These are phyloP conservation scores for Ylistrum balloti DNA, from an alignment of 1,140 invertebrate genomes.

Conservation along the genomic window DNA sequence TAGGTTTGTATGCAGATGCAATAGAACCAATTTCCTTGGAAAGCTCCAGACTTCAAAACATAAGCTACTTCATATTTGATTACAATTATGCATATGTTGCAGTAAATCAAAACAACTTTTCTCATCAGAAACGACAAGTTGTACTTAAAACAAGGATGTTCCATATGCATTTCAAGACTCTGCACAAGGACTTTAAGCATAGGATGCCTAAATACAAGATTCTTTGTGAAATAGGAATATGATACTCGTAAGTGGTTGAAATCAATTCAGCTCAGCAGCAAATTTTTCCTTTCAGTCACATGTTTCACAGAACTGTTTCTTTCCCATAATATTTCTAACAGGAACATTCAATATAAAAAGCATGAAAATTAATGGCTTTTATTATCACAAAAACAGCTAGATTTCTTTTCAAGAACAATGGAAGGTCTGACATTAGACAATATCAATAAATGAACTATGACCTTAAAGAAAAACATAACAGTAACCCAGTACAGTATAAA, in stretches of 20 bases:
- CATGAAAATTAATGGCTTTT: background rate
- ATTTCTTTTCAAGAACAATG: background rate
- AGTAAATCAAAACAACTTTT: slow-evolving; percentile 35
- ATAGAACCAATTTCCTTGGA: background rate
- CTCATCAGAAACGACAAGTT: background rate
- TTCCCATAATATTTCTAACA: background rate
- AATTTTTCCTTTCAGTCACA: background rate
- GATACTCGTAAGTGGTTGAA: background rate
- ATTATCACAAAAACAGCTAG: background rate
- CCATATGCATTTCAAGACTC: background rate
- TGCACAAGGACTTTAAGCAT: background rate
- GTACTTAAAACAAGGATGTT: background rate
- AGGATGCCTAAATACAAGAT: background rate
- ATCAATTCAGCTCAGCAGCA: background rate
- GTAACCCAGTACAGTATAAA: background rate
- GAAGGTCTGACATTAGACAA: too few relatives aligned
- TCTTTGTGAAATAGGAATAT: background rate
- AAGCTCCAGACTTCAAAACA: slow-evolving; percentile 38
- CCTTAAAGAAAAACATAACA: background rate
- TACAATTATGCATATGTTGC: slow-evolving; percentile 12
- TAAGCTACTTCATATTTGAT: slow-evolving; percentile 31
- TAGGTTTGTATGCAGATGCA: background rate
- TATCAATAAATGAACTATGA: background rate
- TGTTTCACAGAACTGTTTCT: background rate
- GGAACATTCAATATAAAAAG: background rate